Conservation (phyloP, 2,888 invertebrate genomes). For the Metalampra italica region DNA sequence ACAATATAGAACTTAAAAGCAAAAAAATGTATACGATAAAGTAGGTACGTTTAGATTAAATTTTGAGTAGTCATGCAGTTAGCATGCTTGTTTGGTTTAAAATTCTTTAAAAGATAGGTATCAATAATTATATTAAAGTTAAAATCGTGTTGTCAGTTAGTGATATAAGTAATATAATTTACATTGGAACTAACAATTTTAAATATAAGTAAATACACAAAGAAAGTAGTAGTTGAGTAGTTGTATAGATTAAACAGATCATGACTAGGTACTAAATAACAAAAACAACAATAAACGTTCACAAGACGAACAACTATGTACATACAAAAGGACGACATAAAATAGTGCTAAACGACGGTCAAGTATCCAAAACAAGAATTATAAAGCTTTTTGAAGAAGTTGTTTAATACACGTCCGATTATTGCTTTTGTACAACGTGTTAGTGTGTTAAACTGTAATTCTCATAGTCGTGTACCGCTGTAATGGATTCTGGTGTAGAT, state of each 20-base stretch:
- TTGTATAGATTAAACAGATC: neutral
- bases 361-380: neutral
- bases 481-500: conserved; percentile 46
- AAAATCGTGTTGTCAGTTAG: neutral
- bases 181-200: conserved; percentile 2
- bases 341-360: neutral
- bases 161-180: neutral
- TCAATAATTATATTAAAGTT: neutral
- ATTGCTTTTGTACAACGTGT: conserved; percentile 18
- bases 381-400: neutral
- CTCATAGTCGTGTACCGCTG: conserved; percentile 55
- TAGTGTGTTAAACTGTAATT: conserved; percentile 37
- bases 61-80: conserved; percentile 29
- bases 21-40: conserved; percentile 1
- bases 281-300: conserved; percentile 18
- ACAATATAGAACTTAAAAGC: conserved; percentile 8
- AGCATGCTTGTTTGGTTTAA: conserved; percentile 18
- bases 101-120: neutral
- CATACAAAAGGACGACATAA: neutral
- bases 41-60: neutral
- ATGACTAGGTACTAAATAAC: conserved; percentile 10
- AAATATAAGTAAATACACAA: no score
- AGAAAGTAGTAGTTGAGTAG: no score
- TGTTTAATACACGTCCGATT: neutral
- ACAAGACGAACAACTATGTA: conserved; percentile 22